Evolutionary conservation across 1,140 invertebrate genomes (phyloP), one percentile per base, ranked within the genome.

Genomic region (Oryctes rhinoceros): DNA sequence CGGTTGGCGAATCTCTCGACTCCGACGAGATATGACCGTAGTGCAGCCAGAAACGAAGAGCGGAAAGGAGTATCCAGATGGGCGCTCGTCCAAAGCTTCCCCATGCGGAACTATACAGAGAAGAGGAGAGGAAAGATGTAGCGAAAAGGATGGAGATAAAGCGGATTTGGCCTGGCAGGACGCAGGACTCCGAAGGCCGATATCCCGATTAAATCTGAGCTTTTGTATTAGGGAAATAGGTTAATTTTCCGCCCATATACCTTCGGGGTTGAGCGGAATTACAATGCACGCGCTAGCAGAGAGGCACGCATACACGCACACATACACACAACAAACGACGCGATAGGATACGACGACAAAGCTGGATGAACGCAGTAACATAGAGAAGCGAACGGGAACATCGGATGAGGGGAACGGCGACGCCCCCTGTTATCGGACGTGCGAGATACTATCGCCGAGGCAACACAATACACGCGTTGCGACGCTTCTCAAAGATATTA

Each of bases 191-290:
- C 81, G 80, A 82, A 79, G 76, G 79, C 80, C 81, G 79, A 62
- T 67, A 80, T 59, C 81, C 76, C 84, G 83, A 85, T 85, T 85
- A 84, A 85, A 85, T 84, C 83, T 84, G 76, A 80, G 81, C 82
- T 81, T 82, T 84, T 84, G 84, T 84, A 81, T 71, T 82, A 84
- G 80, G 81, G 83, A 85, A 85, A 84, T 85, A 82, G 84, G 83
- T 85, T 83, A 84, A 85, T 85, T 85, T 85, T 84, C 79, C 84
- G 81, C 82, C 84, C 82, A 83, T 83, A 82, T 82, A 84, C 84
- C 83, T 84, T 82, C 80, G 76, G 83, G 83, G 81, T 83, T 84
- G 81, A 83, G 83, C 80, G 80, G 79, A 84, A 84, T 83, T 83
- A 84, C 83, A 84, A 84, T 84, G 80, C 65, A 71, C 53, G 53